These are phyloP conservation scores for Antheraea assamensis DNA, from an alignment of 2,888 invertebrate genomes.

Conservation along the genomic window DNA sequence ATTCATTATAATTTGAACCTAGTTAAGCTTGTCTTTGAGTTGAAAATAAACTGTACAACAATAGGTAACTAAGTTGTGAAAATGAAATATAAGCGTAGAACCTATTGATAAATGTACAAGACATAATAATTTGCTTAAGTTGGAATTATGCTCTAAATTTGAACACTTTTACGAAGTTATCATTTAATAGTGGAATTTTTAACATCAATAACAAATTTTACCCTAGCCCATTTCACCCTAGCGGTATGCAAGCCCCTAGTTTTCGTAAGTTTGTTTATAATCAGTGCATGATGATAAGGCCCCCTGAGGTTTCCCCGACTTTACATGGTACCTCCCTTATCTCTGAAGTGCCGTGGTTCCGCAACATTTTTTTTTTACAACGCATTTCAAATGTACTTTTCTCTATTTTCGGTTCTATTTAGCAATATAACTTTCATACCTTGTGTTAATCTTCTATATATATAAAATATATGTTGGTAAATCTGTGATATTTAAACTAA, in stretches of 20 bases:
- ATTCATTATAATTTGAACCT: background rate
- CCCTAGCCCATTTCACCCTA: constrained; percentile 37
- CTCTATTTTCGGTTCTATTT: background rate
- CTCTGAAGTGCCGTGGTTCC: constrained; percentile 50
- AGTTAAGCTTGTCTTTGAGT: background rate
- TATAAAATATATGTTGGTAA: too few relatives aligned
- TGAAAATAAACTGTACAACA: too few relatives aligned
- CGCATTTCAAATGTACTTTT: background rate
- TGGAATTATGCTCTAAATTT: too few relatives aligned
- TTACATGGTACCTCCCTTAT: constrained; percentile 45
- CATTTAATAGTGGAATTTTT: background rate
- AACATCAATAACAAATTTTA: constrained; percentile 16
- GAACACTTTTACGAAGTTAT: too few relatives aligned
- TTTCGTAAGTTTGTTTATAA: constrained; percentile 75
- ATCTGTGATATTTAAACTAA: too few relatives aligned
- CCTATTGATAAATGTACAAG: too few relatives aligned
- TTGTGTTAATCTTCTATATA: too few relatives aligned
- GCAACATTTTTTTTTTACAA: constrained; percentile 40
- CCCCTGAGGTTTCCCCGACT: constrained; percentile 44
- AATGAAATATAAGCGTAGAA: background rate
- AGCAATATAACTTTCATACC: background rate
- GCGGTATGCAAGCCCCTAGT: constrained; percentile 44
- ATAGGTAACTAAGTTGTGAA: background rate
- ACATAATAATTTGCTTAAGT: too few relatives aligned
- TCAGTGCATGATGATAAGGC: constrained; percentile 73